Evolutionary conservation across 2,113 vertebrate species (phyloP).

Genomic region (Corapipo altera): DNA sequence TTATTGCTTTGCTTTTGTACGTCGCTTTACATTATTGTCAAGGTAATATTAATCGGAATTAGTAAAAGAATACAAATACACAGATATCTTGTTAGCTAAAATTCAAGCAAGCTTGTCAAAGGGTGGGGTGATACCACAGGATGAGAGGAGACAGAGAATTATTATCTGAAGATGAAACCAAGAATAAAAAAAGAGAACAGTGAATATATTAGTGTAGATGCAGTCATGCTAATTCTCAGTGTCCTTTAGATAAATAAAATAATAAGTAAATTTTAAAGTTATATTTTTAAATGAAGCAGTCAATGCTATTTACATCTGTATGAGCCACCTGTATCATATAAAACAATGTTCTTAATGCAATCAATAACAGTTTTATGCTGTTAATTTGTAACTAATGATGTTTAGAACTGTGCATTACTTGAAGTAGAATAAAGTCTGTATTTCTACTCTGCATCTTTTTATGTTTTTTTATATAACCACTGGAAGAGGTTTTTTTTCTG

Average conservation of each 20-base stretch:
- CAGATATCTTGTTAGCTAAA: conserved; percentile 3
- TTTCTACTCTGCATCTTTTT: background rate
- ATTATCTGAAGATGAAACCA: background rate
- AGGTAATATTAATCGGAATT: background rate
- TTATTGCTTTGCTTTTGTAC: conserved; percentile 37
- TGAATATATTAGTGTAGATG: background rate
- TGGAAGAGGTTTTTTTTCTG: background rate
- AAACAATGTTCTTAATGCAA: background rate
- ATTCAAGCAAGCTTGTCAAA: conserved; percentile 37
- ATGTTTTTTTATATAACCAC: background rate
- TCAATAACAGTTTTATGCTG: background rate
- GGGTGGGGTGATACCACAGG: conserved; percentile 30
- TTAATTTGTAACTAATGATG: background rate
- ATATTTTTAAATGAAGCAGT: background rate
- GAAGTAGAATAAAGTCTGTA: background rate
- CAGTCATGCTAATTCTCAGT: background rate
- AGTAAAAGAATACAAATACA: background rate
- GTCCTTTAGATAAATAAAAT: background rate
- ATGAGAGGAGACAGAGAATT: conserved; percentile 8
- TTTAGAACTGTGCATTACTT: background rate
- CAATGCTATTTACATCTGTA: background rate
- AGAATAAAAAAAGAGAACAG: background rate
- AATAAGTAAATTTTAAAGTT: background rate
- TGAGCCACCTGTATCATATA: background rate
- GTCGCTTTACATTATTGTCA: conserved; percentile 17